Evolutionary conservation across 2,113 vertebrate species (phyloP).

Genomic region (Propithecus coquereli): DNA sequence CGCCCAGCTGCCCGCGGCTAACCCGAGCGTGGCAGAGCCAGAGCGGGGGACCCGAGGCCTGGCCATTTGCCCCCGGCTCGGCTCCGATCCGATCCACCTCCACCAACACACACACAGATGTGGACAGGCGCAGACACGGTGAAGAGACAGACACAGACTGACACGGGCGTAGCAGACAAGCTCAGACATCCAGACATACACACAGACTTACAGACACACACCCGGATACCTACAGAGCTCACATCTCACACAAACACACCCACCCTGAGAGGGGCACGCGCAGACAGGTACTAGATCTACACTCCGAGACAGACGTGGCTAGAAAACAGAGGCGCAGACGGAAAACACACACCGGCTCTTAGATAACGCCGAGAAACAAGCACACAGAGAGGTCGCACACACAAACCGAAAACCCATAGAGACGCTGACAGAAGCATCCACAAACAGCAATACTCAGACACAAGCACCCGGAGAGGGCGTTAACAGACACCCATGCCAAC

Average conservation of each 20-base stretch:
- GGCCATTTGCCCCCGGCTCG: neutral
- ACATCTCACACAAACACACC: neutral
- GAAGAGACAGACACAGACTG: neutral
- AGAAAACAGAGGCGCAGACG: neutral
- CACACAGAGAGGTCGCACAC: neutral
- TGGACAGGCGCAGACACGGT: neutral
- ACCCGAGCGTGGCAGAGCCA: neutral
- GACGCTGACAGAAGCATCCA: neutral
- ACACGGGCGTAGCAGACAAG: neutral
- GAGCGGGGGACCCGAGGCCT: neutral
- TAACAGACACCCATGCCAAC: slow-evolving; percentile 1
- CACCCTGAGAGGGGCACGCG: neutral
- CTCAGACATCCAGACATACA: neutral
- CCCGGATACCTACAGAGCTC: neutral
- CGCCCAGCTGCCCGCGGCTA: neutral
- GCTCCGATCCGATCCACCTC: neutral
- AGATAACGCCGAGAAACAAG: neutral
- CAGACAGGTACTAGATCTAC: slow-evolving; percentile 33
- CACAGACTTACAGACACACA: neutral
- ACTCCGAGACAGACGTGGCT: neutral
- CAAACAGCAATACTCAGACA: neutral
- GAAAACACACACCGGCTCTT: neutral
- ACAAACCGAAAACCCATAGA: neutral
- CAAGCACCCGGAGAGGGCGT: neutral
- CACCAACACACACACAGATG: neutral